Evolutionary conservation across 2,113 vertebrate species (phyloP).

Genomic region (Spheniscus mendiculus): DNA sequence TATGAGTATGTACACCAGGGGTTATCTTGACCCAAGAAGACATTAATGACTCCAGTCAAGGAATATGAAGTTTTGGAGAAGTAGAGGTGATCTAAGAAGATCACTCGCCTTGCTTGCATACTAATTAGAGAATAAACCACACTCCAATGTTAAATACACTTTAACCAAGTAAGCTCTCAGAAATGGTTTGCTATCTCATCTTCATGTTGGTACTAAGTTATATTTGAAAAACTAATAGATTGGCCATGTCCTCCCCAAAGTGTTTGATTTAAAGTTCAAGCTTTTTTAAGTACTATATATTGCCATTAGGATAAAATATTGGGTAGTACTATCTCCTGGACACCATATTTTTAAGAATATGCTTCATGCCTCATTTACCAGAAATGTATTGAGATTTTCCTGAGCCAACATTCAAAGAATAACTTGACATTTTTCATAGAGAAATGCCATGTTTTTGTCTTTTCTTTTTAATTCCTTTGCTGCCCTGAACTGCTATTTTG

Average conservation of each 20-base stretch:
- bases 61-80: background rate
- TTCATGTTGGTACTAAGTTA: background rate
- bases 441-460: background rate
- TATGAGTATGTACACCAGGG: background rate
- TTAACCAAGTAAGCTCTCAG: background rate
- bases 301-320: conserved; percentile 61
- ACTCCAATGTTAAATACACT: background rate
- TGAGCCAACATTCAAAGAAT: conserved; percentile 46
- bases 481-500: background rate
- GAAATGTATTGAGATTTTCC: conserved; percentile 62
- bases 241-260: background rate
- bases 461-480: conserved; percentile 4
- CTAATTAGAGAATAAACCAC: background rate
- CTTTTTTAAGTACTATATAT: conserved; percentile 16
- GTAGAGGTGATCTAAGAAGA: background rate
- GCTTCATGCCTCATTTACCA: conserved; percentile 65
- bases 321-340: conserved; percentile 6
- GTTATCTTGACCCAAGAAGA: background rate
- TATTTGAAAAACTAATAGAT: conserved; percentile 14
- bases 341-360: conserved; percentile 52
- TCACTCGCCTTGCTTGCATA: background rate
- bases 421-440: conserved; percentile 52
- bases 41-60: background rate
- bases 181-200: background rate
- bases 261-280: conserved; percentile 59